Conservation (phyloP, 1,140 invertebrate species). For the Proctacanthus coquilletti region DNA sequence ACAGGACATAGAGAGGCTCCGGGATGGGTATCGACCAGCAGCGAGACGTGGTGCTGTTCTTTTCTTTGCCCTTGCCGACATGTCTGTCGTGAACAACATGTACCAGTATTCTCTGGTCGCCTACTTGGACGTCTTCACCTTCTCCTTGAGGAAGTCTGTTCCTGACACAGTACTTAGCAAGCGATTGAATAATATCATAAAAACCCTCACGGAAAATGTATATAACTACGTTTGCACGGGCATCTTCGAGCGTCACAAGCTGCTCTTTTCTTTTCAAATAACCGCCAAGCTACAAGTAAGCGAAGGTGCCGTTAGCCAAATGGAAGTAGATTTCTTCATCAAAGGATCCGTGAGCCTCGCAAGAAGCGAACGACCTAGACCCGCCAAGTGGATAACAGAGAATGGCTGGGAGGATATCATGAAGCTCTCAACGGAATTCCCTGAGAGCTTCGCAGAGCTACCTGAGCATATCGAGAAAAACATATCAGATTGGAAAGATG, state of each 20-base stretch:
- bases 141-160: slow-evolving; percentile 60
- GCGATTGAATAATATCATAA: slow-evolving; percentile 65
- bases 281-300: slow-evolving; percentile 64
- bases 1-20: slow-evolving; percentile 58
- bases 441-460: slow-evolving; percentile 45
- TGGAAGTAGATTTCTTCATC: slow-evolving; percentile 78
- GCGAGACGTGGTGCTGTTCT: slow-evolving; percentile 72
- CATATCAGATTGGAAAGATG: slow-evolving; percentile 48
- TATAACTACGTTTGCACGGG: slow-evolving; percentile 83
- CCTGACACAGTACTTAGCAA: slow-evolving; percentile 54
- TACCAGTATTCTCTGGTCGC: slow-evolving; percentile 78
- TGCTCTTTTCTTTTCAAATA: slow-evolving; percentile 83
- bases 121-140: slow-evolving; percentile 65
- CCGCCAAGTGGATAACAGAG: slow-evolving; percentile 52
- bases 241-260: slow-evolving; percentile 80
- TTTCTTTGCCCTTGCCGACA: slow-evolving; percentile 77
- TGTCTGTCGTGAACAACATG: slow-evolving; percentile 73
- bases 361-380: slow-evolving; percentile 47
- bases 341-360: slow-evolving; percentile 66
- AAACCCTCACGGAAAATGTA: slow-evolving; percentile 66
- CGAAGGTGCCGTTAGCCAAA: slow-evolving; percentile 41
- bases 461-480: slow-evolving; percentile 46
- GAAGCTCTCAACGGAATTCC: slow-evolving; percentile 51
- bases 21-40: slow-evolving; percentile 66
- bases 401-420: slow-evolving; percentile 69